phyloP scores from a whole-genome alignment of 1,140 invertebrate genomes.

The Homarus americanus region DNA sequence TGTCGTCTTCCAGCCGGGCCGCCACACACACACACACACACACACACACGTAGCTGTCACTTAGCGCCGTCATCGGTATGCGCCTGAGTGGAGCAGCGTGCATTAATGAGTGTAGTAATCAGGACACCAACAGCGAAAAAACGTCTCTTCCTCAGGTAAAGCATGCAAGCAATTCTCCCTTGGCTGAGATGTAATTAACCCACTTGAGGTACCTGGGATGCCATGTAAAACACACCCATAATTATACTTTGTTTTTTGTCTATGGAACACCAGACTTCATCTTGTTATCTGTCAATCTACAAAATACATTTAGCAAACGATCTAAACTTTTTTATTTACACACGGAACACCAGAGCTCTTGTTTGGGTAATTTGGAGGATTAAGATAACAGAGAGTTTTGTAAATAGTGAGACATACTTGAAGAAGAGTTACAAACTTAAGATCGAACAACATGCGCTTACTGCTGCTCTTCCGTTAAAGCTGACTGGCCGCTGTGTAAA shows the following conservation, averaged over 20 bases:
- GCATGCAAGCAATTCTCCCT: neutral
- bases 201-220: neutral
- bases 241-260: too few species aligned
- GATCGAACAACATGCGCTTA: neutral
- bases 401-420: too few species aligned
- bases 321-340: too few species aligned
- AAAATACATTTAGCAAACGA: too few species aligned
- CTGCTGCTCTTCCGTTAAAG: neutral
- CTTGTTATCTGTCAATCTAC: too few species aligned
- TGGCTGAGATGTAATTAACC: neutral
- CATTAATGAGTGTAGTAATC: slow-evolving; percentile 34
- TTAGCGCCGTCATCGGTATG: slow-evolving; percentile 20
- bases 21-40: neutral
- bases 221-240: neutral
- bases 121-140: neutral
- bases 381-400: too few species aligned
- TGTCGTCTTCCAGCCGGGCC: neutral
- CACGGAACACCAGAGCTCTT: too few species aligned
- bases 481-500: neutral
- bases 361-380: too few species aligned
- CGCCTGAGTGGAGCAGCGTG: neutral
- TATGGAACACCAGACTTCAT: too few species aligned
- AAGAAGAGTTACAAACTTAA: too few species aligned
- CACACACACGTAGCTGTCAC: slow-evolving; percentile 35
- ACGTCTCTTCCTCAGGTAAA: neutral